A percentile compares a stretch with the other conserved stretches of the same genome.
phyloP scores from a whole-genome alignment of 1,140 invertebrate genomes.

The Hyles euphorbiae region DNA sequence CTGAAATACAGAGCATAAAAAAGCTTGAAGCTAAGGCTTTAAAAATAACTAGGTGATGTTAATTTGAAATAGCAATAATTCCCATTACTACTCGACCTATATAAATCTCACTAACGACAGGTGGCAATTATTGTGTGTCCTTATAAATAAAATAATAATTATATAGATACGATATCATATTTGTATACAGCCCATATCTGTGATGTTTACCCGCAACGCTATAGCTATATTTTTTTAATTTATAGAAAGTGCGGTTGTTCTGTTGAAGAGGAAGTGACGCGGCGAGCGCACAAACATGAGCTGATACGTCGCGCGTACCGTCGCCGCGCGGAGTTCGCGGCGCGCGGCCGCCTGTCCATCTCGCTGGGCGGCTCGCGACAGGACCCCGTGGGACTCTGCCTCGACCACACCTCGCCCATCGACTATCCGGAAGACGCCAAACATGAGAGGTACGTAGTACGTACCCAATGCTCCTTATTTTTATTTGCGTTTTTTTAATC shows the following conservation, averaged over 20 bases:
- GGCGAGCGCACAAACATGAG: conserved; percentile 86
- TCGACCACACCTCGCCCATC: conserved; percentile 77
- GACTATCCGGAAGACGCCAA: conserved; percentile 59
- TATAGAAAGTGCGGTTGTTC: conserved; percentile 81
- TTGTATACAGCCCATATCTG: too few relatives aligned
- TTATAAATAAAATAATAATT: too few relatives aligned
- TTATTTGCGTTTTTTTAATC: background rate
- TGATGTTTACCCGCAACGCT: too few relatives aligned
- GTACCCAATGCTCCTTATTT: background rate
- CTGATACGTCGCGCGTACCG: conserved; percentile 93
- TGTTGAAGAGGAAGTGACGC: conserved; percentile 77
- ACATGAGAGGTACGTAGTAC: conserved; percentile 48
- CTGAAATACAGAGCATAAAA: too few relatives aligned
- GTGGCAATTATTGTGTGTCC: too few relatives aligned
- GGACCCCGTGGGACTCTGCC: conserved; percentile 92
- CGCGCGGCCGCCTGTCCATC: conserved; percentile 89
- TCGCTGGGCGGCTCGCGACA: conserved; percentile 90
- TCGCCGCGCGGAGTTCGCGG: conserved; percentile 89
- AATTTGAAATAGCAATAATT: too few relatives aligned
- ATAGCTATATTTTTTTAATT: background rate
- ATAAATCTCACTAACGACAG: too few relatives aligned
- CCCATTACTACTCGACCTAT: too few relatives aligned
- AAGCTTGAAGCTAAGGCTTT: too few relatives aligned
- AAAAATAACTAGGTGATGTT: too few relatives aligned
- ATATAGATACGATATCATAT: too few relatives aligned